Base-by-base conservation (phyloP, 2,797 vertebrate species). In the Takifugu rubripes region DNA sequence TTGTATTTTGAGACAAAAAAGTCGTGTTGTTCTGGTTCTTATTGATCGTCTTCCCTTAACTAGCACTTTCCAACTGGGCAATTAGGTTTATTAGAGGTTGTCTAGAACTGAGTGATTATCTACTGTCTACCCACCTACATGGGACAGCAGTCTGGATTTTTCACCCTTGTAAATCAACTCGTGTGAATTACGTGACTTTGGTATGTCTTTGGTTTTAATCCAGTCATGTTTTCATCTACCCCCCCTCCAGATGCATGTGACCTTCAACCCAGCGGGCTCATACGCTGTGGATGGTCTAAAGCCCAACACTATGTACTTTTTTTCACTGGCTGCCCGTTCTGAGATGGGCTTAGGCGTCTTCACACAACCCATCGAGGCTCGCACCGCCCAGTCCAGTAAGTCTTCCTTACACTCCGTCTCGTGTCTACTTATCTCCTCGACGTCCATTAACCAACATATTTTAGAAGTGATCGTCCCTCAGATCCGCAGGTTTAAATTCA, bases 371-470 rank as follows among this genome's bases (percentile, higher is more conserved):
- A 88, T 95, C 0, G 92, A 96, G 86, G 93, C 93, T 64, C 92
- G 92, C 79, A 97, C 96, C 1, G 94, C 94, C 42, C 95, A 98
- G 82, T 98, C 96, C 77, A 96, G 96, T 98, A 93, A 96, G 95
- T 96, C 45, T 14, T 6, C 49, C 3, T 27, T 14, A 11, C 33
- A 5, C 26, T 58, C 25, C 61, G 24, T 70, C 58, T 61, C 36
- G 11, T 68, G 46, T 58, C 61, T 66, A 55, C 61, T 64, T 50
- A 17, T 54, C 56, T 79, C 53, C 57, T 73, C 27, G 14, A 49
- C 70, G 52, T 62, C 63, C 52, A 75, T 79, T 88, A 88, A 90
- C 80, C 73, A 59, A 50, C 46, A 57, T 66, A 70, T 68, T 46
- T 33, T 8, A 29, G 1, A 42, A 42, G 14, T 24, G 42, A 66